Base-by-base conservation (phyloP, 1,140 invertebrate species). In the Lepidurus arcticus region DNA sequence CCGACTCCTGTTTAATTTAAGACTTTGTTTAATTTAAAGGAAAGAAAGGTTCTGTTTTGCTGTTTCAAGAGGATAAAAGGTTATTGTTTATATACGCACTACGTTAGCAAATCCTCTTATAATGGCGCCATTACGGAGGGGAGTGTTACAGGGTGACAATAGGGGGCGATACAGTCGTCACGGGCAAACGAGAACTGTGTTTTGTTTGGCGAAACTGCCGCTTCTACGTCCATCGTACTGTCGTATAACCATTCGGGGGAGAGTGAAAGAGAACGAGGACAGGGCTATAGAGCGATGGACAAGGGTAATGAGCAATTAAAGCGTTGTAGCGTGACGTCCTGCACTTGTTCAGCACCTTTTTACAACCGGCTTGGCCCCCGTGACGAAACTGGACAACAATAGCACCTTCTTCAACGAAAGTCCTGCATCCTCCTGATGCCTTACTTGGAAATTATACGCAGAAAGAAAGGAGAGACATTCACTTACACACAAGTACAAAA, bases 221-320 rank as follows among this genome's bases (percentile, higher is more conserved):
- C 2, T 7, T 21, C 21, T 21, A 13, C 1, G 21, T n/a, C 16
- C 21, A 65, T 65, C 21, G 53, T 65, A 65, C 16, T 16, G 53
- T 65, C 53, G 53, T 65, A 65, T 65, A 65, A 65, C 53, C 53
- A 65, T 65, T 65, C 53, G 21, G 53, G n/a, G 7, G 13, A 7
- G 53, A 65, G 21, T 65, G 16, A 13, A 13, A 1, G 16, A 65
- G 53, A 65, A 34, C 2, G 34, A 34, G 34, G 2, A 34, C 53
- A 65, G 6, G 53, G 9, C 13, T 7, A 34, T 34, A 65, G 53
- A 65, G 53, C 53, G 53, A 65, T 65, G 53, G 53, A 7, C 21
- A 65, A 65, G 53, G 53, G 53, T 65, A 65, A 65, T 65, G 53
- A 65, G 53, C 53, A 65, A 65, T 65, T 65, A 65, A 65, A 65